These are phyloP conservation scores for Smutsia gigantea DNA, from an alignment of 2,797 vertebrate genomes.

Conservation along the genomic window DNA sequence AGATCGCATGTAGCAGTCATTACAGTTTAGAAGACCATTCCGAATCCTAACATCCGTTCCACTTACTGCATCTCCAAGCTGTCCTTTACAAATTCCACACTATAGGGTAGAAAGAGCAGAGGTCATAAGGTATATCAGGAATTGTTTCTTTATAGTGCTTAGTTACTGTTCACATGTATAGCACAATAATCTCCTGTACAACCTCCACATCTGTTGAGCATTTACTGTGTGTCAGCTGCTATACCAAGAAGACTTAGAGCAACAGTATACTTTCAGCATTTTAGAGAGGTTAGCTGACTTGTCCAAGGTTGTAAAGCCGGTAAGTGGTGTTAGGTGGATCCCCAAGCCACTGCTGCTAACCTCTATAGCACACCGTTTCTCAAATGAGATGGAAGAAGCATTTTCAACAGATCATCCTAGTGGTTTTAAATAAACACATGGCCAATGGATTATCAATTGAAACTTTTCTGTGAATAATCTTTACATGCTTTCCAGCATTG, in stretches of 20 bases:
- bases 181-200: neutral
- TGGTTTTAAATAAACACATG: neutral
- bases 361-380: neutral
- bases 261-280: neutral
- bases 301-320: neutral
- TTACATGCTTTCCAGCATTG: neutral
- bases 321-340: neutral
- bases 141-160: neutral
- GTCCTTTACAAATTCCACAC: slow-evolving; percentile 98
- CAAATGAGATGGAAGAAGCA: neutral
- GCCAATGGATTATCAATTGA: neutral
- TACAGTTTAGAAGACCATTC: slow-evolving; percentile 97
- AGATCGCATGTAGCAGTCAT: slow-evolving; percentile 96
- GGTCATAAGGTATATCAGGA: neutral
- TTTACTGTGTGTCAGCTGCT: neutral
- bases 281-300: neutral
- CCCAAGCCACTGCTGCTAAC: neutral
- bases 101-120: slow-evolving; percentile 73
- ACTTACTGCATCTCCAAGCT: slow-evolving; percentile 94
- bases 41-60: slow-evolving; percentile 98
- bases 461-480: neutral
- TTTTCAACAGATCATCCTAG: neutral
- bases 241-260: neutral
- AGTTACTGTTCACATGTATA: neutral
- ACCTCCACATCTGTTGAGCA: neutral